Conservation (phyloP, 2,113 vertebrate genomes). For the Leiothrix lutea region DNA sequence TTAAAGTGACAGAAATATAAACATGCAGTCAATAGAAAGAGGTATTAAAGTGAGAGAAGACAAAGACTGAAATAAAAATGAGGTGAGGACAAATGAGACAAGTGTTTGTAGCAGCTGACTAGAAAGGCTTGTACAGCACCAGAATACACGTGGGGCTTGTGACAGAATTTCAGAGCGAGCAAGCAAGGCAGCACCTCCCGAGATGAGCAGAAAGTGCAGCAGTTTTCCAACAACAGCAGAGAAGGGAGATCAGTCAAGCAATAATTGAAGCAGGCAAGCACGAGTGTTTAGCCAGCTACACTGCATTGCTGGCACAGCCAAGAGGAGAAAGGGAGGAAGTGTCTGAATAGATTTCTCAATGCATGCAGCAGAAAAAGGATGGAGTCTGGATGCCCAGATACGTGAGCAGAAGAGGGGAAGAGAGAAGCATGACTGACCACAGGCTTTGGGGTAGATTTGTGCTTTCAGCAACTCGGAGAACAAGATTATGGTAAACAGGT, state of each 20-base stretch:
- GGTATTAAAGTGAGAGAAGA: not conserved
- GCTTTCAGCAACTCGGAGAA: not conserved
- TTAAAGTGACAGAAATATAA: not conserved
- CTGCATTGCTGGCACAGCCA: not conserved
- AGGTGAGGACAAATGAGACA: not conserved
- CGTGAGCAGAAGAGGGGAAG: not conserved
- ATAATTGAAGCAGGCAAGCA: not conserved
- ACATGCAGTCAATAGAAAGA: not conserved
- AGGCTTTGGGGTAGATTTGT: not conserved
- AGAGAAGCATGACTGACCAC: not conserved
- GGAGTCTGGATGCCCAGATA: not conserved
- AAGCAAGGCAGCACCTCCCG: not conserved
- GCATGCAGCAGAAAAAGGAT: not conserved
- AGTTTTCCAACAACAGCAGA: not conserved
- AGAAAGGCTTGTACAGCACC: not conserved
- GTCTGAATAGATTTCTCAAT: not conserved
- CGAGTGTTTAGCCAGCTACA: not conserved
- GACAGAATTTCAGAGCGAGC: not conserved
- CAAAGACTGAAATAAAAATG: not conserved
- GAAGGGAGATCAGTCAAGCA: not conserved
- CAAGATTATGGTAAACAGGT: not conserved
- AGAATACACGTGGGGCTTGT: accelerated
- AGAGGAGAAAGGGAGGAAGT: not conserved
- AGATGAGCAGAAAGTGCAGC: not conserved
- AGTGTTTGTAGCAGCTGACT: not conserved